Evolutionary conservation across 2,888 invertebrate species (phyloP).

Genomic region (Entomobrya proxima): DNA sequence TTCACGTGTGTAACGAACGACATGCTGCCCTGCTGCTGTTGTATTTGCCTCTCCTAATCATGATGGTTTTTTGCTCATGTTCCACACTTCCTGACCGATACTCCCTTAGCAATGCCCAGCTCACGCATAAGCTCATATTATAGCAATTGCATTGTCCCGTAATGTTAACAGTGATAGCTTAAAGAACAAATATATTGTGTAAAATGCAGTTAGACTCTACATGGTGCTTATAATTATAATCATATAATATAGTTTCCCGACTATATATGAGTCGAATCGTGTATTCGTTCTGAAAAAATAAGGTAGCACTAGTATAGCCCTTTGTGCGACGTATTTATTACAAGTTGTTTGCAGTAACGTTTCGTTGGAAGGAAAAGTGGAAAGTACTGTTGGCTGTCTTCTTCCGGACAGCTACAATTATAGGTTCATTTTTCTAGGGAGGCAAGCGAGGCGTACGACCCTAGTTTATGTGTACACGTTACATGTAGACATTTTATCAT

Average conservation of each 20-base stretch:
- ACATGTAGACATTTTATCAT: conserved; percentile 4
- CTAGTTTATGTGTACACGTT: neutral
- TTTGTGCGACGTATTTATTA: neutral
- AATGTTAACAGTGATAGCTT: neutral
- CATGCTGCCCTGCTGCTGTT: conserved; percentile 27
- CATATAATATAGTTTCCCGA: neutral
- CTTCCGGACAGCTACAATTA: conserved; percentile 49
- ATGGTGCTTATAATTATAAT: neutral
- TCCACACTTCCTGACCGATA: neutral
- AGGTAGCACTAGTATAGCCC: neutral
- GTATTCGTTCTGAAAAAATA: too few relatives aligned
- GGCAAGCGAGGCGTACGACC: neutral
- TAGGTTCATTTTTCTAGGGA: conserved; percentile 35
- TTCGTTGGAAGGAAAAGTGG: conserved; percentile 20
- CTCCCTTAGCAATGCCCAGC: neutral
- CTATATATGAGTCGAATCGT: neutral
- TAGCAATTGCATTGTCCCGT: neutral
- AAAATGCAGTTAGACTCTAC: neutral
- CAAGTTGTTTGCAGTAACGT: neutral
- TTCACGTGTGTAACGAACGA: conserved; percentile 37
- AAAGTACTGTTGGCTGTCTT: conserved; percentile 52
- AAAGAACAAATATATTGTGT: neutral
- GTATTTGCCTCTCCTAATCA: conserved; percentile 47
- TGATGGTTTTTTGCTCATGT: conserved; percentile 37
- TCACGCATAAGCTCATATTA: neutral